Evolutionary conservation across 2,797 vertebrate genomes (phyloP).

Genomic region (Spinus pinus): DNA sequence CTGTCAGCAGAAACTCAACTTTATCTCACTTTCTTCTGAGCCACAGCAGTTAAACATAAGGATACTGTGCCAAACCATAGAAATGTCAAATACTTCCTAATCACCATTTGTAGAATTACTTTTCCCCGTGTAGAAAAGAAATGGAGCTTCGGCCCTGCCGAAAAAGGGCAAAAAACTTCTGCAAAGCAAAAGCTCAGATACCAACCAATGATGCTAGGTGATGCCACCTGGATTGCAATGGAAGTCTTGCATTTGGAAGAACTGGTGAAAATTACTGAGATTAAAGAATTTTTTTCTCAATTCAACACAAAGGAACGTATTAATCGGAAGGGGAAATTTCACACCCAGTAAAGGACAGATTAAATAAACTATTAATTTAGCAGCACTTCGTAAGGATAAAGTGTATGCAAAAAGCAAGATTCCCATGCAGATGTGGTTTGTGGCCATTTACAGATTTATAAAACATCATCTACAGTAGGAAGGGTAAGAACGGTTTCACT

Average conservation of each 20-base stretch:
- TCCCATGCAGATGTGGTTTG: not conserved
- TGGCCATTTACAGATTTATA: not conserved
- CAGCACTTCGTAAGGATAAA: not conserved
- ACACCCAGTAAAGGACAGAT: not conserved
- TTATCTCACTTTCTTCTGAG: not conserved
- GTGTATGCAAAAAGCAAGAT: not conserved
- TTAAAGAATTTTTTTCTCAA: not conserved
- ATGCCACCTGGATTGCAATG: not conserved
- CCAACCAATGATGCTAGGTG: not conserved
- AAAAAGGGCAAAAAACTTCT: not conserved
- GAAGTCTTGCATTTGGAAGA: not conserved
- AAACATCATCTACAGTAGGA: not conserved
- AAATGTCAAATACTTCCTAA: not conserved
- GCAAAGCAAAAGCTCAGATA: not conserved
- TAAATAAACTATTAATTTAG: not conserved
- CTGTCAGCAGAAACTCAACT: not conserved
- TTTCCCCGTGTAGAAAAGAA: not conserved
- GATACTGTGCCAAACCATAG: not conserved
- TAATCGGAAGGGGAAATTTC: not conserved
- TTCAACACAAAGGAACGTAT: not conserved
- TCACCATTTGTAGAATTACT: not conserved
- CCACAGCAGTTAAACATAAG: not conserved
- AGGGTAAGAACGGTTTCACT: not conserved
- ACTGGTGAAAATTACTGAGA: not conserved
- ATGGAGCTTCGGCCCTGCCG: not conserved